Conservation (phyloP, 2,113 vertebrate genomes). For the Paratilapia polleni region DNA sequence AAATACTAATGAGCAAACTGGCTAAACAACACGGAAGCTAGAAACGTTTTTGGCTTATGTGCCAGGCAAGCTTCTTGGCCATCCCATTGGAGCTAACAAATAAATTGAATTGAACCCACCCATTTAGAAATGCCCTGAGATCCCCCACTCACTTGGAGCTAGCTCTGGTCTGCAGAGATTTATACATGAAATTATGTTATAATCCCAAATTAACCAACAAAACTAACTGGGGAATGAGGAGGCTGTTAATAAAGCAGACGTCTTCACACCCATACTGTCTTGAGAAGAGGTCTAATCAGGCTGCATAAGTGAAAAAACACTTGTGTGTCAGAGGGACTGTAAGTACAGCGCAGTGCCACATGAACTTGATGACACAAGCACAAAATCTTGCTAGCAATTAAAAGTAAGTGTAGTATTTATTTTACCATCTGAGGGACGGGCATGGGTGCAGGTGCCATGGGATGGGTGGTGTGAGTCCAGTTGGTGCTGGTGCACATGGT, state of each 20-base stretch:
- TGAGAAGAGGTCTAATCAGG: neutral
- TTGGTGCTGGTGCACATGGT: constrained; percentile 85
- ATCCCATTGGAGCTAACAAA: neutral
- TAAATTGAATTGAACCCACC: too few relatives aligned
- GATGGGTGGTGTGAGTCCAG: constrained; percentile 83
- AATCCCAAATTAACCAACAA: neutral
- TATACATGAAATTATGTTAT: neutral
- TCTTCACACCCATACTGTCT: neutral
- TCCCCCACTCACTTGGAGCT: neutral
- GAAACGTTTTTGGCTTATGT: neutral
- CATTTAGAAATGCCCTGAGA: neutral
- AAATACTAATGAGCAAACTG: neutral
- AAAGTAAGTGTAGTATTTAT: neutral
- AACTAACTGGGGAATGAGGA: neutral
- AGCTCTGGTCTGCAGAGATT: neutral
- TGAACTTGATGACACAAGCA: neutral
- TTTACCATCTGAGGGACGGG: constrained; percentile 88
- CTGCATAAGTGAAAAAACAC: neutral
- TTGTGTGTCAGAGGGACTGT: neutral
- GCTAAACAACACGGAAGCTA: neutral
- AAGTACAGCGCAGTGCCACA: neutral
- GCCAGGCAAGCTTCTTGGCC: neutral
- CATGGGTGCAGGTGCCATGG: constrained; percentile 83
- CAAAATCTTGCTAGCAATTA: neutral
- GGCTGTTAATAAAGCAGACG: constrained; percentile 1